Percentiles rank a stretch among this genome's conserved stretches.
Conservation (phyloP, 2,113 vertebrate species). For the Tretioscincus oriximinensis region DNA sequence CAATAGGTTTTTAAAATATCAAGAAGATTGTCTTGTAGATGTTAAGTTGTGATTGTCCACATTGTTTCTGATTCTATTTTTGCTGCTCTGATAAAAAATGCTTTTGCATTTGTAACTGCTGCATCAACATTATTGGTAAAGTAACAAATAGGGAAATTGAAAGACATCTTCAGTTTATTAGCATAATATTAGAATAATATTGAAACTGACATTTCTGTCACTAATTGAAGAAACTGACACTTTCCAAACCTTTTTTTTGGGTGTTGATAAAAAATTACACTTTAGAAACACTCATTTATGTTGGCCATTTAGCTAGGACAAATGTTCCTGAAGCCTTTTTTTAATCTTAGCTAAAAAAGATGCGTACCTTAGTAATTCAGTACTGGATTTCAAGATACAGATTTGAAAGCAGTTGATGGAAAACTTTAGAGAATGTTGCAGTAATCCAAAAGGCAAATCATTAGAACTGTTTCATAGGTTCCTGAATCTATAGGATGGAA, state of each 20-base stretch:
- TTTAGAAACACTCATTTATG: too few species aligned
- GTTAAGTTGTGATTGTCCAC: background rate
- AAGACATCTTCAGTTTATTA: background rate
- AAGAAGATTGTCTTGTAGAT: background rate
- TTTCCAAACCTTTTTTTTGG: too few species aligned
- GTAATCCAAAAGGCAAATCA: background rate
- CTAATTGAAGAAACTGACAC: too few species aligned
- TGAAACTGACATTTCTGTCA: too few species aligned
- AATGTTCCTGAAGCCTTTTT: too few species aligned
- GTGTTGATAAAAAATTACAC: too few species aligned
- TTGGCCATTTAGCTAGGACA: too few species aligned
- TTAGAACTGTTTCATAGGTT: too few species aligned
- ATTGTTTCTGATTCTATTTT: conserved; percentile 8
- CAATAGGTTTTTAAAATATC: background rate
- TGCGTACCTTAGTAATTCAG: too few species aligned
- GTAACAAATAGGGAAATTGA: background rate
- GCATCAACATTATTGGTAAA: background rate
- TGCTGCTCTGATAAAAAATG: background rate
- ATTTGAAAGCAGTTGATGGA: background rate
- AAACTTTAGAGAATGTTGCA: background rate
- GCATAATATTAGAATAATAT: background rate
- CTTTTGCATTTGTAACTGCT: too few species aligned
- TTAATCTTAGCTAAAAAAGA: too few species aligned
- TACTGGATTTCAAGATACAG: too few species aligned
- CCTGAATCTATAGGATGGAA: background rate